Conservation (phyloP, 2,888 invertebrate species). For the Nomada goodeniana region DNA sequence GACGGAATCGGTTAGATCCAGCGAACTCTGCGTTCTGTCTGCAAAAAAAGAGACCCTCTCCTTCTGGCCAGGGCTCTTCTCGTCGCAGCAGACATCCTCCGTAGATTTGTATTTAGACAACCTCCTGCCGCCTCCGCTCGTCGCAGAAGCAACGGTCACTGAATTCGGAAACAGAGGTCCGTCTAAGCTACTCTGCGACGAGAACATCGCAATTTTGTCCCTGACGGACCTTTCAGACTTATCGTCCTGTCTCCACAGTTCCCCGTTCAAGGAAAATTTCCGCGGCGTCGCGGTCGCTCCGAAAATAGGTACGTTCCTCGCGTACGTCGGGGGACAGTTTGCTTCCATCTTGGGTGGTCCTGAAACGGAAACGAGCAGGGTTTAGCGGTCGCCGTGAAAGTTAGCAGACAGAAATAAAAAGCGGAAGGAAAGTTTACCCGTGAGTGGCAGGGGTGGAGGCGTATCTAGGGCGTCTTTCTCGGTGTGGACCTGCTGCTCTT, state of each 20-base stretch:
- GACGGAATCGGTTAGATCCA: slow-evolving; percentile 75
- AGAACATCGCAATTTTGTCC: slow-evolving; percentile 95
- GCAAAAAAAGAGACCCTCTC: slow-evolving; percentile 68
- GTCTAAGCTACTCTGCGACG: slow-evolving; percentile 82
- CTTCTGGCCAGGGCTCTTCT: slow-evolving; percentile 65
- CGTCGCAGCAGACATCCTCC: slow-evolving; percentile 81
- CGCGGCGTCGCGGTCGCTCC: slow-evolving; percentile 63
- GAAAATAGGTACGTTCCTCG: slow-evolving; percentile 38
- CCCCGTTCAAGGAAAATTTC: slow-evolving; percentile 81
- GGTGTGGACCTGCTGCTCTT: slow-evolving; percentile 44
- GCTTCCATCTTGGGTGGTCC: slow-evolving; percentile 77
- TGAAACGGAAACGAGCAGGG: slow-evolving; percentile 11
- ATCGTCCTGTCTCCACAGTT: slow-evolving; percentile 89
- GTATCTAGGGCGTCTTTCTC: slow-evolving; percentile 60
- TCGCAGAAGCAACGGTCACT: slow-evolving; percentile 80
- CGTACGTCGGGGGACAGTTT: slow-evolving; percentile 20
- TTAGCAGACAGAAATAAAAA: not conserved
- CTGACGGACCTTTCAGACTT: slow-evolving; percentile 92
- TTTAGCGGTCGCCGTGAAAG: not conserved
- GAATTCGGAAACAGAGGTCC: slow-evolving; percentile 75
- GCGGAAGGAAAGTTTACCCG: slow-evolving; percentile 64
- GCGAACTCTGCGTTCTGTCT: slow-evolving; percentile 78
- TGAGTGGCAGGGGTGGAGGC: slow-evolving; percentile 81
- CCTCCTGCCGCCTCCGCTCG: slow-evolving; percentile 84
- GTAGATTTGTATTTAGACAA: slow-evolving; percentile 83